These are phyloP conservation scores for Nesidiocoris tenuis DNA, from an alignment of 2,888 invertebrate species.

Conservation along the genomic window DNA sequence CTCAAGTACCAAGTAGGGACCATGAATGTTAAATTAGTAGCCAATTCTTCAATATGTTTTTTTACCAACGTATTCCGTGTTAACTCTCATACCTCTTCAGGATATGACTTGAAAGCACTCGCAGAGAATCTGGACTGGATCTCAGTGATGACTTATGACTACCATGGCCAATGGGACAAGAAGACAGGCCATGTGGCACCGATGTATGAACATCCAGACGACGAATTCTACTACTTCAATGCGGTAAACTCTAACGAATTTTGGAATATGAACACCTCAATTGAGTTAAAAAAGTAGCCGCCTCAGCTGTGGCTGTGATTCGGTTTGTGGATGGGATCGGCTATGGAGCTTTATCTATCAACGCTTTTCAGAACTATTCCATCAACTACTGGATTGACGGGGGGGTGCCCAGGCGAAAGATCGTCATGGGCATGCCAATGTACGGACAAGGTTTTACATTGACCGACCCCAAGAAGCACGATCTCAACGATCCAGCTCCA, in stretches of 20 bases:
- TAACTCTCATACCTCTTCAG: too few relatives aligned
- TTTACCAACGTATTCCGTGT: too few relatives aligned
- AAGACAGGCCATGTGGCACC: slow-evolving; percentile 89
- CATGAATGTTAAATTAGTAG: too few relatives aligned
- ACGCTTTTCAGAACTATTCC: slow-evolving; percentile 77
- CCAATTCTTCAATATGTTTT: too few relatives aligned
- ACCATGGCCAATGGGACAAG: slow-evolving; percentile 89
- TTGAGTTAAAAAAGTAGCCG: too few relatives aligned
- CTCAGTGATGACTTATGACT: slow-evolving; percentile 90
- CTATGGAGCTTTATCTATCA: too few relatives aligned
- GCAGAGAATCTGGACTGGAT: slow-evolving; percentile 82
- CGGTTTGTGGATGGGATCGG: too few relatives aligned
- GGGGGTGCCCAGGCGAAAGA: slow-evolving; percentile 76
- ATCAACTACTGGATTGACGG: slow-evolving; percentile 85
- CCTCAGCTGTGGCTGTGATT: too few relatives aligned
- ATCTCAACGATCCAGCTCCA: slow-evolving; percentile 72
- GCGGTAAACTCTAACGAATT: slow-evolving; percentile 59
- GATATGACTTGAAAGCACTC: slow-evolving; percentile 76
- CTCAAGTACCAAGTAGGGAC: too few relatives aligned
- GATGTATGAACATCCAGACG: slow-evolving; percentile 76
- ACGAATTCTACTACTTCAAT: slow-evolving; percentile 79
- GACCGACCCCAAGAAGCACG: slow-evolving; percentile 62
- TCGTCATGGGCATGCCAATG: slow-evolving; percentile 85
- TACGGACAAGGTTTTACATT: slow-evolving; percentile 80
- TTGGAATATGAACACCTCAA: too few relatives aligned